Evolutionary conservation across 2,113 vertebrate species (phyloP).

Genomic region (Percina caprodes): DNA sequence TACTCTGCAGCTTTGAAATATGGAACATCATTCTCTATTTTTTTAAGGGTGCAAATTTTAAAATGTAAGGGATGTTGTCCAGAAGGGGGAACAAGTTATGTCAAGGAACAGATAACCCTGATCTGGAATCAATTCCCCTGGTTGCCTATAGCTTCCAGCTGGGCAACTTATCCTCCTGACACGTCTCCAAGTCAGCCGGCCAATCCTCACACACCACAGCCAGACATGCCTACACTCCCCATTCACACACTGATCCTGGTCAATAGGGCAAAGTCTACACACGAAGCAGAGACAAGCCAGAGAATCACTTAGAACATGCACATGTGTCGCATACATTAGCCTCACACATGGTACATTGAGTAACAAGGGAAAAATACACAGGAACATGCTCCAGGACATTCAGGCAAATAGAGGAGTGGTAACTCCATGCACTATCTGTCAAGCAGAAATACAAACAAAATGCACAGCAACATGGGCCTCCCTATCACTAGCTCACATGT

Average conservation of each 20-base stretch:
- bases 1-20: neutral
- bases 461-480: neutral
- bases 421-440: slow-evolving; percentile 11
- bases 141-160: neutral
- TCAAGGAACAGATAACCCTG: neutral
- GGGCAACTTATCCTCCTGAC: slow-evolving; percentile 19
- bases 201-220: slow-evolving; percentile 67
- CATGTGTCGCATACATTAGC: slow-evolving; percentile 38
- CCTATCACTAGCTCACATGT: slow-evolving; percentile 6
- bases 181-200: slow-evolving; percentile 55
- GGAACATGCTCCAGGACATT: slow-evolving; percentile 19
- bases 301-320: slow-evolving; percentile 22
- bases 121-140: neutral
- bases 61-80: neutral
- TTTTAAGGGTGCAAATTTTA: neutral
- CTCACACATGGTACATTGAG: slow-evolving; percentile 17
- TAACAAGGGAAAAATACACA: neutral
- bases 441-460: slow-evolving; percentile 62
- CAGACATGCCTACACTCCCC: slow-evolving; percentile 51
- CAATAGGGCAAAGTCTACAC: slow-evolving; percentile 49
- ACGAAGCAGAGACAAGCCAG: neutral
- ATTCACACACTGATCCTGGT: slow-evolving; percentile 28
- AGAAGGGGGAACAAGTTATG: neutral
- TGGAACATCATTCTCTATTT: neutral
- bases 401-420: slow-evolving; percentile 35